Conservation (phyloP, 2,113 vertebrate species). For the Onychostoma macrolepis region DNA sequence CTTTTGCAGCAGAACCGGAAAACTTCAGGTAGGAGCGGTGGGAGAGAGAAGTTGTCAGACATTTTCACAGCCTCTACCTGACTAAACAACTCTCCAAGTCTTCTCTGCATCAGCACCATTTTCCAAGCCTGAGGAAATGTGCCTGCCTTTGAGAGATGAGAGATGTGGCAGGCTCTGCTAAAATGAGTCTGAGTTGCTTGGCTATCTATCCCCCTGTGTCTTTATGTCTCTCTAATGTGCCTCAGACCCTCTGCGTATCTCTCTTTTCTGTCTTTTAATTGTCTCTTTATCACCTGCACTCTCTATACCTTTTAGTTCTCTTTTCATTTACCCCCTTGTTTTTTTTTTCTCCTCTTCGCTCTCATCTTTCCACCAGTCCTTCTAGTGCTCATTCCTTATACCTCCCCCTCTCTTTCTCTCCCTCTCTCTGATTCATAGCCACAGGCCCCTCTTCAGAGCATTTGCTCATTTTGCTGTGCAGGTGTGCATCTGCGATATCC, state of each 20-base stretch:
- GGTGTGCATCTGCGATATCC: conserved; percentile 53
- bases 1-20: not conserved
- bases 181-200: conserved; percentile 16
- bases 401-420: conserved; percentile 20
- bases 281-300: conserved; percentile 15
- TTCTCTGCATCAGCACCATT: conserved; percentile 38
- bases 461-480: conserved; percentile 44
- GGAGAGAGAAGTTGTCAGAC: conserved; percentile 2
- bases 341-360: not conserved
- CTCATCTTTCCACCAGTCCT: conserved; percentile 9
- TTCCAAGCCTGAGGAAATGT: conserved; percentile 27
- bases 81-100: conserved; percentile 25
- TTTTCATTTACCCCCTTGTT: not conserved
- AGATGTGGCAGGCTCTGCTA: not conserved
- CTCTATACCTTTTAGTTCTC: conserved; percentile 2
- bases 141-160: conserved; percentile 31
- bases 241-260: not conserved
- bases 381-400: not conserved
- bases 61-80: not conserved
- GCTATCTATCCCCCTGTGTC: not conserved
- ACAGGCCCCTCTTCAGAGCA: conserved; percentile 32
- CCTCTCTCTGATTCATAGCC: conserved; percentile 40
- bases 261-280: conserved; percentile 20
- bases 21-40: not conserved
- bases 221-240: conserved; percentile 27